Percentiles rank a stretch among this genome's conserved stretches.
Conservation (phyloP, 2,888 invertebrate species). For the Hymenopus coronatus region DNA sequence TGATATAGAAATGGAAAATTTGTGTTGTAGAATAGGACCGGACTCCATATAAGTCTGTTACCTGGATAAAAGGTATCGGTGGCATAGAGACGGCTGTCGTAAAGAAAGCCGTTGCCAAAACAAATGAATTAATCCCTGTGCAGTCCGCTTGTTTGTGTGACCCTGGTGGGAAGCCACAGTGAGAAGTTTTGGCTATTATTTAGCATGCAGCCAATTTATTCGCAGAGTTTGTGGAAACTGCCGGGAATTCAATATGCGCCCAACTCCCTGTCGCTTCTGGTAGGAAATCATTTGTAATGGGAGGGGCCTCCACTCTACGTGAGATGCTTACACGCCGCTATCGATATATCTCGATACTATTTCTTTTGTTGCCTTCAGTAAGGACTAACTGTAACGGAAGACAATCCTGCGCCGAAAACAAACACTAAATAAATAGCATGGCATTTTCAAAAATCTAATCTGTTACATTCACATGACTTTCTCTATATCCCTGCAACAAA, state of each 20-base stretch:
- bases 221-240: not conserved
- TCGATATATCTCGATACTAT: not conserved
- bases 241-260: not conserved
- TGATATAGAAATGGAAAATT: too few relatives aligned
- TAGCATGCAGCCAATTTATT: not conserved
- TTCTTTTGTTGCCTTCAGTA: not conserved
- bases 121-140: not conserved
- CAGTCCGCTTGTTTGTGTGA: not conserved
- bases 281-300: not conserved
- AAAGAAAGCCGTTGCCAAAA: not conserved
- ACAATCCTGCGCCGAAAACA: too few relatives aligned
- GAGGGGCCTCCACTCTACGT: not conserved
- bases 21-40: too few relatives aligned
- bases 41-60: too few relatives aligned
- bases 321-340: not conserved
- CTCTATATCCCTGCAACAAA: too few relatives aligned
- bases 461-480: too few relatives aligned
- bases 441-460: too few relatives aligned
- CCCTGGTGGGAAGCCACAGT: not conserved
- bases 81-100: not conserved
- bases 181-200: not conserved
- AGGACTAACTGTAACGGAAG: too few relatives aligned
- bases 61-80: too few relatives aligned
- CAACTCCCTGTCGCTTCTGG: not conserved
- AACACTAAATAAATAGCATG: too few relatives aligned